phyloP scores from a whole-genome alignment of 2,888 invertebrate genomes.

The Erebia palarica region DNA sequence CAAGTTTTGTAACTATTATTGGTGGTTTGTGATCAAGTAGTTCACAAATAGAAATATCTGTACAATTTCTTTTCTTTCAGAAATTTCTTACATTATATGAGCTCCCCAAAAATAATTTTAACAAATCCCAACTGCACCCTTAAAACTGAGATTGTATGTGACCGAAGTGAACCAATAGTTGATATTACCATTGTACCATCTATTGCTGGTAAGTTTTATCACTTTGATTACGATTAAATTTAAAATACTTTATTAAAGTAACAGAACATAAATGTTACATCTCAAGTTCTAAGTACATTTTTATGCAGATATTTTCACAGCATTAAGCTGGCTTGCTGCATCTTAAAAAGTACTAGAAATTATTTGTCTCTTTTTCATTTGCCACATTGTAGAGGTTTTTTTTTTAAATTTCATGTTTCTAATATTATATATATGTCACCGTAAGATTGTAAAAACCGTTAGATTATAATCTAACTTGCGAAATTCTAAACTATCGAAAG shows the following conservation, averaged over 20 bases:
- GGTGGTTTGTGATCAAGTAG: background rate
- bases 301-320: no score
- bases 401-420: no score
- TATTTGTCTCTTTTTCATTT: no score
- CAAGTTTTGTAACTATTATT: background rate
- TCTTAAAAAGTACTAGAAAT: background rate
- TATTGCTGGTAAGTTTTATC: constrained; percentile 74
- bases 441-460: no score
- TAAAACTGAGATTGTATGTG: constrained; percentile 90
- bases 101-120: constrained; percentile 82
- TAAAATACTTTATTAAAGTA: constrained; percentile 18
- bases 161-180: constrained; percentile 88
- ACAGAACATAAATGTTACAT: background rate
- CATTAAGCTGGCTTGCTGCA: background rate
- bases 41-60: background rate
- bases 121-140: constrained; percentile 90
- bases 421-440: no score
- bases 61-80: constrained; percentile 28
- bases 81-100: constrained; percentile 42
- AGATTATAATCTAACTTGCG: no score
- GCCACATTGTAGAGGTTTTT: no score
- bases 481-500: no score
- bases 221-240: constrained; percentile 7
- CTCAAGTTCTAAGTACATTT: no score
- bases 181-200: constrained; percentile 79